Evolutionary conservation across 92 coral and sea anemone species (phyloP), one percentile per base, ranked within the genome.

Genomic region (Zoanthus solanderi): DNA sequence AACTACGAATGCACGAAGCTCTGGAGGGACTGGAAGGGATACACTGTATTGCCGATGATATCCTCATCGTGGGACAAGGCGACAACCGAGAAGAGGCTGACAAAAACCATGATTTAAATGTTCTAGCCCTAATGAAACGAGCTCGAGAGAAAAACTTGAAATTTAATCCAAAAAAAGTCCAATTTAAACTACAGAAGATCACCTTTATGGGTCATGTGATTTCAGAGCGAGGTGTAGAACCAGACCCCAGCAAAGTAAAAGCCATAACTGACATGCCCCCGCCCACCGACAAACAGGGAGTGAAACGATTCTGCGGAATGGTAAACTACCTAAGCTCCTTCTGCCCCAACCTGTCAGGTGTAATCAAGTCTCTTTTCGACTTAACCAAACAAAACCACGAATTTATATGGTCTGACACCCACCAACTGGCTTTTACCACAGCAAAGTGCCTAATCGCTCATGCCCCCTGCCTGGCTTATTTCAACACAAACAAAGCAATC

Each of bases 41-140:
- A 57, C 87, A 84, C 75, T 84, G 76, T 79, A 85, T 65, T 65
- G 71, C 71, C 71, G 71, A 65, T 65, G 71, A 60, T 60, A 60
- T 60, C 68, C 68, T 71, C 31, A 71, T 68, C 31, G 71, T 65
- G 71, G 71, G 71, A 65, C 71, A 65, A 71, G 90, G 87, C 7
- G 81, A 85, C 75, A 78, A 69, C 56, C n/a, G 18, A 57, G 83
- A 89, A 32, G 89, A 89, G 75, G 92, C 92, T 75, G 76, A 89
- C 85, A 77, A 63, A 84, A 76, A 84, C 56, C 92, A 89, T 42
- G 74, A 84, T 48, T 72, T 50, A 58, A 84, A 83, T 76, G 84
- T 89, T 46, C 74, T 76, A 12, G 79, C 80, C 11, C 45, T 89
- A 71, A 89, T 71, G 89, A 66, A 53, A 11, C 65, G 81, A 45